phyloP scores from a whole-genome alignment of 2,888 invertebrate genomes.

The Gasteruption jaculator region DNA sequence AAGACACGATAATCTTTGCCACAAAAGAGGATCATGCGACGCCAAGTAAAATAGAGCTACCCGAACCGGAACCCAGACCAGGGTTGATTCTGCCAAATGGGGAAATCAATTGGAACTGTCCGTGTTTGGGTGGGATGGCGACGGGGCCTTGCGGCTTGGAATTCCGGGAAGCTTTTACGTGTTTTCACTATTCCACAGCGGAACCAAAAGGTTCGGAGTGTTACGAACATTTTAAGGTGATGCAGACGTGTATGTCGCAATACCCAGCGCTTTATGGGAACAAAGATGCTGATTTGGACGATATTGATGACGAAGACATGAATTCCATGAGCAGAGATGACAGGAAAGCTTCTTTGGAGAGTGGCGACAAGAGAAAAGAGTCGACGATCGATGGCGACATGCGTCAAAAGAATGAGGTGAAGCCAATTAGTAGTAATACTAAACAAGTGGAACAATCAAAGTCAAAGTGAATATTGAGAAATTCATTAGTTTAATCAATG shows the following conservation, averaged over 20 bases:
- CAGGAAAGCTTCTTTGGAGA: too few species aligned
- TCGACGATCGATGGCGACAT: too few species aligned
- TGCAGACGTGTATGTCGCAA: conserved; percentile 86
- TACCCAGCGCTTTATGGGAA: conserved; percentile 80
- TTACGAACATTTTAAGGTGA: conserved; percentile 81
- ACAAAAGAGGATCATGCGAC: conserved; percentile 72
- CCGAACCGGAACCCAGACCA: conserved; percentile 69
- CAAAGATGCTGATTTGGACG: conserved; percentile 64
- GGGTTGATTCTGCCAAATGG: conserved; percentile 82
- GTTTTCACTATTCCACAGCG: conserved; percentile 86
- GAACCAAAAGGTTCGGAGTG: conserved; percentile 94
- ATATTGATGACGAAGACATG: conserved; percentile 51
- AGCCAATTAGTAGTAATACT: too few species aligned
- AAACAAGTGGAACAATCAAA: too few species aligned
- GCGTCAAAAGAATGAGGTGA: too few species aligned
- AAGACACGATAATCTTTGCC: conserved; percentile 81
- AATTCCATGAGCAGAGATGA: too few species aligned
- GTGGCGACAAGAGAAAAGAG: too few species aligned
- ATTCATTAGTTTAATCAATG: too few species aligned
- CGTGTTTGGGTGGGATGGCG: conserved; percentile 96
- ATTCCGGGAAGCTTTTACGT: conserved; percentile 91
- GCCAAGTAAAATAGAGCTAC: conserved; percentile 68
- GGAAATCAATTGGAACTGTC: conserved; percentile 95
- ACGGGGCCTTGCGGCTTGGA: conserved; percentile 92
- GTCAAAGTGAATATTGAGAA: too few species aligned